Conservation (phyloP, 2,113 vertebrate genomes). For the Chaenocephalus aceratus region DNA sequence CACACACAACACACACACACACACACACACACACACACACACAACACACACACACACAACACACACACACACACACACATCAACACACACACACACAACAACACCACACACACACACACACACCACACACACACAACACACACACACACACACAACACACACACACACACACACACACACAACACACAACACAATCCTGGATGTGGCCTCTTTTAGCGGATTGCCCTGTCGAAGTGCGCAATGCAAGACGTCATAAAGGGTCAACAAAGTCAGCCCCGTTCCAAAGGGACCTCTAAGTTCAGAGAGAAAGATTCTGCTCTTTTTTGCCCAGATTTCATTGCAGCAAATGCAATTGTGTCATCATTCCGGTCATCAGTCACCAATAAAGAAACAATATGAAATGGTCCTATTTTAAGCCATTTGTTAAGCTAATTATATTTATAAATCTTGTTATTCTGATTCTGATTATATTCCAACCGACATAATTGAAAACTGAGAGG, state of each 20-base stretch:
- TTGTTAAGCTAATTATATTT: neutral
- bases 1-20: constrained; percentile 22
- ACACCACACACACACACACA: constrained; percentile 29
- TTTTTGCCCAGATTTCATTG: constrained; percentile 15
- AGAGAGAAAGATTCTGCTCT: constrained; percentile 5
- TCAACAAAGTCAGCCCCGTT: neutral
- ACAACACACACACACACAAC: neutral
- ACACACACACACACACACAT: constrained; percentile 23
- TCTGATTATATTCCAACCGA: constrained; percentile 6
- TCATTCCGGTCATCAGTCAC: constrained; percentile 17
- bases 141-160: constrained; percentile 12
- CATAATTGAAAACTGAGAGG: neutral
- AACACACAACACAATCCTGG: neutral
- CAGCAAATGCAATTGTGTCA: neutral
- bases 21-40: neutral
- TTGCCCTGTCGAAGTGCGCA: neutral
- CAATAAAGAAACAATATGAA: neutral
- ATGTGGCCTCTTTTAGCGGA: neutral
- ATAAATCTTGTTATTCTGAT: constrained; percentile 22
- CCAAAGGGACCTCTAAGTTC: constrained; percentile 14
- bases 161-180: neutral
- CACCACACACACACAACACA: neutral
- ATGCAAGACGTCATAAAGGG: constrained; percentile 41
- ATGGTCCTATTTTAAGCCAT: neutral
- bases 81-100: neutral